Percentiles rank a stretch among this genome's conserved stretches.
Conservation (phyloP, 2,113 vertebrate genomes). For the Xenus cinereus region DNA sequence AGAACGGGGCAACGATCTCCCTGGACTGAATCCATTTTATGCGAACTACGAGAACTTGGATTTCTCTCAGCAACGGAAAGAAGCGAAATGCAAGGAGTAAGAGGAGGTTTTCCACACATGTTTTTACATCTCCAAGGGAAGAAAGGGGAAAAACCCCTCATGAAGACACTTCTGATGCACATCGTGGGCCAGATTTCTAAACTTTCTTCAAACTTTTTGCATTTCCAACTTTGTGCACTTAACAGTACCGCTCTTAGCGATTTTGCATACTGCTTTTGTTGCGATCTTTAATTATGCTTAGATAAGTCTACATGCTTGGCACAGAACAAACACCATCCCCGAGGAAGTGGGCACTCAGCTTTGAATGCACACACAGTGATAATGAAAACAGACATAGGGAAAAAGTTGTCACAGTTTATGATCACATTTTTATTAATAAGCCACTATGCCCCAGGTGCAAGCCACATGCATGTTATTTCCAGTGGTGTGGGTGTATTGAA, state of each 20-base stretch:
- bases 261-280: background rate
- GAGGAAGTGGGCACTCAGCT: background rate
- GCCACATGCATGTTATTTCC: background rate
- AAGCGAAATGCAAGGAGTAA: slow-evolving; percentile 42
- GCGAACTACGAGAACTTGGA: slow-evolving; percentile 66
- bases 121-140: background rate
- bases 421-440: background rate
- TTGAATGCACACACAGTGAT: background rate
- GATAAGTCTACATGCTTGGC: background rate
- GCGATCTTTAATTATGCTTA: background rate
- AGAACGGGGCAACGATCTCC: slow-evolving; percentile 15
- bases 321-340: background rate
- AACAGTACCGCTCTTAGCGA: background rate
- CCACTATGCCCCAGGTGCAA: background rate
- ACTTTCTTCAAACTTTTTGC: background rate
- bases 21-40: slow-evolving; percentile 62
- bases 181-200: background rate
- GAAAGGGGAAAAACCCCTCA: background rate
- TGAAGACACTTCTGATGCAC: background rate
- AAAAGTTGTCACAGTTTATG: background rate
- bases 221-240: background rate
- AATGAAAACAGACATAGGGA: background rate
- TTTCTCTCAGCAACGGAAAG: slow-evolving; percentile 46
- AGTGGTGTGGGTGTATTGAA: background rate
- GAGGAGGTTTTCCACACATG: slow-evolving; percentile 36